Conservation (phyloP, 2,113 vertebrate genomes). For the Cyanoramphus novaezelandiae region DNA sequence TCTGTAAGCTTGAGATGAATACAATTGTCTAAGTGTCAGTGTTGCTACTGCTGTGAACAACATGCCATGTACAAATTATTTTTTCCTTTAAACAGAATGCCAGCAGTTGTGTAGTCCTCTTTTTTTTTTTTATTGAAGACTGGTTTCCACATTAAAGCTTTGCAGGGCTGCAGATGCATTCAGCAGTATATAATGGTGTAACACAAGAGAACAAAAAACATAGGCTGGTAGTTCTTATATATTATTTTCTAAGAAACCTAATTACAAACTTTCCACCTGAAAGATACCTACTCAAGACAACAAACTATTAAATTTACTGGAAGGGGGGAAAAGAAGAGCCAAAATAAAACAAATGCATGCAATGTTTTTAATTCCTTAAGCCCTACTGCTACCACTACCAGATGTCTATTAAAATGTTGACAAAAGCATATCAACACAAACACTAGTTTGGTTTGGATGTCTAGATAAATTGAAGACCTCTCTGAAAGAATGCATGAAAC, state of each 20-base stretch:
- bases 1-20: not conserved
- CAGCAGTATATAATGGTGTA: not conserved
- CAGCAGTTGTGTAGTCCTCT: slow-evolving; percentile 28
- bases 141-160: not conserved
- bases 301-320: not conserved
- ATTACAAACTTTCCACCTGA: not conserved
- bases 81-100: slow-evolving; percentile 38
- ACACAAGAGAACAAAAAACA: not conserved
- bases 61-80: not conserved
- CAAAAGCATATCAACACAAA: not conserved
- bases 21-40: not conserved
- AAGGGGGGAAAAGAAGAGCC: not conserved
- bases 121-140: not conserved
- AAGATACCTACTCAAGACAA: not conserved
- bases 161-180: slow-evolving; percentile 20
- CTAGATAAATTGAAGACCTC: not conserved
- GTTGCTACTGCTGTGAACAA: not conserved
- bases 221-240: not conserved
- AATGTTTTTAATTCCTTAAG: not conserved
- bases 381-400: not conserved
- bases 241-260: not conserved
- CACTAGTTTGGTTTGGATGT: not conserved
- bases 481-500: not conserved
- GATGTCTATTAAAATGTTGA: not conserved
- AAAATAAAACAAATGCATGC: not conserved